Evolutionary conservation across 2,797 vertebrate species (phyloP).

Genomic region (Pteronotus mesoamericanus): DNA sequence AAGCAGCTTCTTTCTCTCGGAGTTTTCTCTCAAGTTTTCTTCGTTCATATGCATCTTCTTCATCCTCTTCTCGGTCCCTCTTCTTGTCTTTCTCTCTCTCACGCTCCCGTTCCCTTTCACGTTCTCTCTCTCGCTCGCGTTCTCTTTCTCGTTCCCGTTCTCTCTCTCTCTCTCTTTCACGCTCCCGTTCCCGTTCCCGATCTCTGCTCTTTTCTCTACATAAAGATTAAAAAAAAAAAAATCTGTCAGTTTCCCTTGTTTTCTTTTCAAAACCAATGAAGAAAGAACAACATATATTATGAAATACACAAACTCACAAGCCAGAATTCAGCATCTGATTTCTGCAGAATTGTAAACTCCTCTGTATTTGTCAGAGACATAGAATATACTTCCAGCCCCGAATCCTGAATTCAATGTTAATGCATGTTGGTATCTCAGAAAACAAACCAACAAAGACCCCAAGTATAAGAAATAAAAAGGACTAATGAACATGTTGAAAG

Average conservation of each 20-base stretch:
- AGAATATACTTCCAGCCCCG: not conserved
- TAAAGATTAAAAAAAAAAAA: not conserved
- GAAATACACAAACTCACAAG: not conserved
- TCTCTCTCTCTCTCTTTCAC: conserved; percentile 81
- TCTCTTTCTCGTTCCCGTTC: conserved; percentile 83
- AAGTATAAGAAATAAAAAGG: not conserved
- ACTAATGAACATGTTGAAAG: not conserved
- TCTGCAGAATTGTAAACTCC: not conserved
- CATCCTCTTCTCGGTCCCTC: conserved; percentile 94
- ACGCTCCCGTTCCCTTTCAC: conserved; percentile 89
- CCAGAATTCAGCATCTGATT: not conserved
- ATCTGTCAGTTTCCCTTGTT: not conserved
- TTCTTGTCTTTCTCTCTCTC: conserved; percentile 96
- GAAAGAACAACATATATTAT: not conserved
- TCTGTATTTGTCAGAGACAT: not conserved
- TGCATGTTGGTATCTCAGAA: not conserved
- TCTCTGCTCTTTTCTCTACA: conserved; percentile 87
- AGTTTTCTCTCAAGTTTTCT: conserved; percentile 96
- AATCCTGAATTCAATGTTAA: conserved; percentile 20
- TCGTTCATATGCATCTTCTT: conserved; percentile 96
- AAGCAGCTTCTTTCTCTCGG: conserved; percentile 97
- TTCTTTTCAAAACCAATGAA: not conserved
- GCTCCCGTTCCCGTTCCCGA: conserved; percentile 81
- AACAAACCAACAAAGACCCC: not conserved
- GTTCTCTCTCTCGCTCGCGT: conserved; percentile 81